Base-by-base conservation (phyloP, 2,888 invertebrate species). In the Pseudoips prasinana region DNA sequence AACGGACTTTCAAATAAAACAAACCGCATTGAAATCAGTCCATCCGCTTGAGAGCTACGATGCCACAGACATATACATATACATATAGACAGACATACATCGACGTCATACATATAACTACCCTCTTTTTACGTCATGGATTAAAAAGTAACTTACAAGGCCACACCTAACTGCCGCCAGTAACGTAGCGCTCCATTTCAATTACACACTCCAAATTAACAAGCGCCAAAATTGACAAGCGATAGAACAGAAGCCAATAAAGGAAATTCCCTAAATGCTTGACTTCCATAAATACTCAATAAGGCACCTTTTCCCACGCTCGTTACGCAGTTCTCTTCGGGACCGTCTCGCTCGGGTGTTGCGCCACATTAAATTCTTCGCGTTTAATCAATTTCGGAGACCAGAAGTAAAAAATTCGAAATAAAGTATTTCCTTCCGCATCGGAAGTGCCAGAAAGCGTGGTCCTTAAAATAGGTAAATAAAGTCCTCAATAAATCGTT, bases 401-500 rank as follows among this genome's bases (percentile, higher is more conserved):
- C 52, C 48, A 63, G 59, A 60, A 64, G 62, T 65, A 68, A 76
- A 76, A 79, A 76, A 73, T 71, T 73, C 69, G 65, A 64, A 73
- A 64, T 73, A 61, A 70, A 79, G 65, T 73, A 65, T 71, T 81
- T 77, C 68, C 74, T 71, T 74, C 68, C 69, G 72, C 68, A 79
- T 77, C 69, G 70, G n/a, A n/a, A n/a, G n/a, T n/a, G n/a, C n/a
- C n/a, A n/a, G n/a, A 70, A 18, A 18, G 3, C 18, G 6, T 64
- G 64, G 61, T 67, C 69, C 64, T n/a, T 63, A 51, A 33, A 62
- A 61, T 60, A 70, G 61, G 64, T 63, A 79, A 77, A 82, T 73
- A 76, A 76, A 66, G 73, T 77, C n/a, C n/a, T n/a, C n/a, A n/a
- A 86, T 81, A 85, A 84, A 85, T 85, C 73, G 74, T 76, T 81